phyloP scores from a whole-genome alignment of 2,113 vertebrate genomes.

The Perca schrenkii region DNA sequence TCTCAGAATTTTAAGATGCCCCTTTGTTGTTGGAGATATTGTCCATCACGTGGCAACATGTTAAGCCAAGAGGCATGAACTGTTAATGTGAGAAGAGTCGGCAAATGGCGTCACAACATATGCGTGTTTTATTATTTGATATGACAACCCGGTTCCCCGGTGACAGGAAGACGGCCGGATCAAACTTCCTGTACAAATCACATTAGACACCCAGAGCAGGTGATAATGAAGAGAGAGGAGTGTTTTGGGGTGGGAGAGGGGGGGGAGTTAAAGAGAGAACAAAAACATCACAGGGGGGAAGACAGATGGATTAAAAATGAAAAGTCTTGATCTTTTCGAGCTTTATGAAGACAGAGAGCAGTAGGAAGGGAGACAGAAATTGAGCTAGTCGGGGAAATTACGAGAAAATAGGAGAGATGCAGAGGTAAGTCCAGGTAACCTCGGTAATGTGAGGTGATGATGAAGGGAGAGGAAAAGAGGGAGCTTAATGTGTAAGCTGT shows the following conservation, averaged over 20 bases:
- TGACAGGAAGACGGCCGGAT: conserved; percentile 55
- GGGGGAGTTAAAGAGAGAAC: conserved; percentile 26
- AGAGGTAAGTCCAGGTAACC: conserved; percentile 44
- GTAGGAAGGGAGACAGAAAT: conserved; percentile 61
- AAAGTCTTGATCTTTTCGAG: conserved; percentile 49
- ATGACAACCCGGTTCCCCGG: conserved; percentile 64
- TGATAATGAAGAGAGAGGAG: conserved; percentile 73
- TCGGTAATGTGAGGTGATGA: conserved; percentile 45
- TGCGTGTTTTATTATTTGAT: conserved; percentile 63
- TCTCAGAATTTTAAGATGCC: not conserved
- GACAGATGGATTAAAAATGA: conserved; percentile 61
- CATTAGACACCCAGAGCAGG: conserved; percentile 72
- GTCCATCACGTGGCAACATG: not conserved
- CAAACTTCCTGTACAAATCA: conserved; percentile 75
- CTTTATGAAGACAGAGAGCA: conserved; percentile 52
- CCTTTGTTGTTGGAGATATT: not conserved
- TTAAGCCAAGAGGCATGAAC: conserved; percentile 12
- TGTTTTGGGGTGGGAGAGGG: not conserved
- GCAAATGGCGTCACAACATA: conserved; percentile 50
- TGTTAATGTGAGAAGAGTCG: conserved; percentile 20
- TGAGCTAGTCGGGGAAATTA: conserved; percentile 42
- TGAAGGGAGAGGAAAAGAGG: conserved; percentile 19
- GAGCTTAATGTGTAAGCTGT: conserved; percentile 15
- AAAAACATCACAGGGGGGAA: conserved; percentile 42
- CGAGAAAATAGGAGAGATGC: conserved; percentile 47